Evolutionary conservation across 2,113 vertebrate species (phyloP).

Genomic region (Diphyllodes magnificus): DNA sequence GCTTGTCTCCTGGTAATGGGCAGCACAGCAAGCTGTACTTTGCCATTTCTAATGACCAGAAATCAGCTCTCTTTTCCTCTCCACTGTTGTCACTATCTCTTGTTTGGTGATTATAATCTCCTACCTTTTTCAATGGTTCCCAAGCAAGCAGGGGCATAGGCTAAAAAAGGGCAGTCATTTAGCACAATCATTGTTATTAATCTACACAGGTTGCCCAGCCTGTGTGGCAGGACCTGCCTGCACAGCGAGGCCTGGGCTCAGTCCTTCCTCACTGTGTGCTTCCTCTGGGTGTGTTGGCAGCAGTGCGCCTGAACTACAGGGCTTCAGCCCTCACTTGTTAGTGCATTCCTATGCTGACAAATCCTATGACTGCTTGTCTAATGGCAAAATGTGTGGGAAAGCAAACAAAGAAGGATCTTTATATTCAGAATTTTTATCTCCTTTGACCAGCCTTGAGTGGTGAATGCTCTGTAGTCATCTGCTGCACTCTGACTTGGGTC

Average conservation of each 20-base stretch:
- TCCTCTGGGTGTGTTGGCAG: background rate
- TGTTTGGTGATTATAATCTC: background rate
- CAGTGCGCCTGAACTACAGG: rapidly evolving
- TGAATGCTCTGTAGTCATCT: background rate
- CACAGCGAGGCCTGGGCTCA: background rate
- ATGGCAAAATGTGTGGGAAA: background rate
- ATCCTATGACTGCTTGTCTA: background rate
- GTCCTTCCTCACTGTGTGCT: rapidly evolving
- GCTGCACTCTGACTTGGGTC: background rate
- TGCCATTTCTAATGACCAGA: background rate
- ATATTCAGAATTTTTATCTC: background rate
- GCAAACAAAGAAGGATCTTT: background rate
- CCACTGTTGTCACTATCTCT: background rate
- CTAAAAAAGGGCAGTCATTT: background rate
- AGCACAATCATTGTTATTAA: background rate
- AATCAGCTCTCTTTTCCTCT: background rate
- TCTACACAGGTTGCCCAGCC: background rate
- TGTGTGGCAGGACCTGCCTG: background rate
- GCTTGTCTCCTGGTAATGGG: background rate
- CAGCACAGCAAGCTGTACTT: background rate
- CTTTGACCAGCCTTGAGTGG: background rate
- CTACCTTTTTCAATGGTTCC: background rate
- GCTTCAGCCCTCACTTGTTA: background rate
- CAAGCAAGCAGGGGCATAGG: background rate
- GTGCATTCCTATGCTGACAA: background rate